Conservation (phyloP, 1,140 invertebrate genomes). For the Drosophila pectinifera region DNA sequence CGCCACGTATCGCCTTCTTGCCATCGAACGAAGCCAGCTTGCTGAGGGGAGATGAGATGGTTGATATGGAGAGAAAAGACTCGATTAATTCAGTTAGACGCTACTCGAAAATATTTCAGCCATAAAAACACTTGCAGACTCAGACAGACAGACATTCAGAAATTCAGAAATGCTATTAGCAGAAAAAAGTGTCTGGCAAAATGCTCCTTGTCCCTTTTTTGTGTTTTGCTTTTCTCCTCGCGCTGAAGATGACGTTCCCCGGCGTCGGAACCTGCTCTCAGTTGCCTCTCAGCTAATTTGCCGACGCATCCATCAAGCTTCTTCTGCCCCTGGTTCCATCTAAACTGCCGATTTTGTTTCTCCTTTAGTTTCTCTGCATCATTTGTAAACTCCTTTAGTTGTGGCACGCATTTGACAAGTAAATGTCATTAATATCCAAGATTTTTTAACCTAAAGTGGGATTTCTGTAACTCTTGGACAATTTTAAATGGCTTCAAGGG, state of each 20-base stretch:
- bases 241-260: constrained; percentile 40
- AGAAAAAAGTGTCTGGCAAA: constrained; percentile 80
- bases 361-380: constrained; percentile 22
- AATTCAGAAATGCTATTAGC: constrained; percentile 70
- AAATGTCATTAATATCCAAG: constrained; percentile 47
- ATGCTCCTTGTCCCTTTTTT: constrained; percentile 65
- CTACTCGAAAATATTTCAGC: constrained; percentile 50
- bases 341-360: constrained; percentile 21
- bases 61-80: constrained; percentile 14
- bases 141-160: constrained; percentile 64
- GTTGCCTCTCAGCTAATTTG: constrained; percentile 75
- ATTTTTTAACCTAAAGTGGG: neutral
- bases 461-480: neutral
- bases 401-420: constrained; percentile 48
- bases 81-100: constrained; percentile 68
- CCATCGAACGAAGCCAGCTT: constrained; percentile 98
- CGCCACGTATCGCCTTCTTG: constrained; percentile 96
- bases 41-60: constrained; percentile 87
- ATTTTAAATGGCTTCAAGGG: neutral
- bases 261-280: constrained; percentile 45
- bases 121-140: constrained; percentile 72
- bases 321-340: constrained; percentile 21
- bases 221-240: constrained; percentile 45
- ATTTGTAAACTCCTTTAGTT: constrained; percentile 51
- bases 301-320: constrained; percentile 74